Percentiles rank a stretch among this genome's conserved stretches.
Evolutionary conservation across 2,113 vertebrate genomes (phyloP).

Genomic region (Deroptyus accipitrinus): DNA sequence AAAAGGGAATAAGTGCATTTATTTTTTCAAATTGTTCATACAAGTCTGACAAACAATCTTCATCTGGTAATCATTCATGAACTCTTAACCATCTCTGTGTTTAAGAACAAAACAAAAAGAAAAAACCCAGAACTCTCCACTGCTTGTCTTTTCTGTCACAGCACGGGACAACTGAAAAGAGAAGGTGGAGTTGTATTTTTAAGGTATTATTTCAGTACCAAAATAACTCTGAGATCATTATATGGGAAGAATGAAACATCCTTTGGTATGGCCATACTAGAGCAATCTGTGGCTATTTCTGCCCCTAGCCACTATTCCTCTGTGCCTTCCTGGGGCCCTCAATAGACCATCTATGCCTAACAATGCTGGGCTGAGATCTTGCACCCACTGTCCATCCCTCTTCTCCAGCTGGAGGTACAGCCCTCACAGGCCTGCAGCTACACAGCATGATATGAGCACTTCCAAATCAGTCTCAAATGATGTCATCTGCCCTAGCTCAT

Average conservation of each 20-base stretch:
- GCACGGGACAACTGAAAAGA: background rate
- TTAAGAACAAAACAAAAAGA: background rate
- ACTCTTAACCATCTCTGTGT: background rate
- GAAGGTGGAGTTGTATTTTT: background rate
- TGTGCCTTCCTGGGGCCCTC: background rate
- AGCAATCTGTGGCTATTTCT: background rate
- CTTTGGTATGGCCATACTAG: background rate
- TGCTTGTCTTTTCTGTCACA: background rate
- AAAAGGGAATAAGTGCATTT: background rate
- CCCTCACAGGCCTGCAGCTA: background rate
- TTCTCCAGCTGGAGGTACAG: background rate
- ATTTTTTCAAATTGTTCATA: background rate
- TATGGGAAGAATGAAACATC: background rate
- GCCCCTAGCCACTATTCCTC: background rate
- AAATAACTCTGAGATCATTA: background rate
- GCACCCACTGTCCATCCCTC: too few relatives aligned
- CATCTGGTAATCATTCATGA: background rate
- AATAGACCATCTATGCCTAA: background rate
- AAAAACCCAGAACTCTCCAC: background rate
- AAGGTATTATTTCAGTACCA: background rate
- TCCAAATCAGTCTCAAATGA: rapidly evolving
- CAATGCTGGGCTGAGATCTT: background rate
- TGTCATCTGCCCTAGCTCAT: background rate
- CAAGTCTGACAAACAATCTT: background rate
- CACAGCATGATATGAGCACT: rapidly evolving